Conservation (phyloP, 2,113 vertebrate species). For the Opisthocomus hoazin region DNA sequence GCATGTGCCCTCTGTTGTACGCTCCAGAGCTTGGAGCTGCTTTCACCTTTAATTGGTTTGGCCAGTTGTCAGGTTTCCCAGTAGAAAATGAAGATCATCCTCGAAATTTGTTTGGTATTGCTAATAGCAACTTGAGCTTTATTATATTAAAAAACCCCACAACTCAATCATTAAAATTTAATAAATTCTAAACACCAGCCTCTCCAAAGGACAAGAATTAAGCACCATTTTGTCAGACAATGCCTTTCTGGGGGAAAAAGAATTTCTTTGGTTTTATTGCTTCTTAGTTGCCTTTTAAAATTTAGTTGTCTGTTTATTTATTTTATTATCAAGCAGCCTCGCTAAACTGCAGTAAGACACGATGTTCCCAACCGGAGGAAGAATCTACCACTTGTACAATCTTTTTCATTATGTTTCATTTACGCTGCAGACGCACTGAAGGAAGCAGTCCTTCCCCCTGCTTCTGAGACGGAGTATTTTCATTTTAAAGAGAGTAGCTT, state of each 20-base stretch:
- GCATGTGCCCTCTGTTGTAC: not conserved
- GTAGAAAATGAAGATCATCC: not conserved
- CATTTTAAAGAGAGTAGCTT: not conserved
- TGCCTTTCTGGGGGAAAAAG: not conserved
- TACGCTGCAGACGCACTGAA: fast-evolving
- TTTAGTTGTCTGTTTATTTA: not conserved
- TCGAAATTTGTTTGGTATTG: not conserved
- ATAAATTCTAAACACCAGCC: not conserved
- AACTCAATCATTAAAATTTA: not conserved
- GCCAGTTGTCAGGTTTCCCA: not conserved
- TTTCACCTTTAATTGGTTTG: not conserved
- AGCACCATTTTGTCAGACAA: not conserved
- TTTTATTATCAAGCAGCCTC: not conserved
- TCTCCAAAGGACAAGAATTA: not conserved
- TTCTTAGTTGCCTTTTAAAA: not conserved
- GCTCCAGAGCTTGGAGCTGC: not conserved
- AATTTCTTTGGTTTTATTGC: not conserved
- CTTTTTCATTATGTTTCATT: not conserved
- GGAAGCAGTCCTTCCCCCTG: not conserved
- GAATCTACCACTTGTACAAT: not conserved
- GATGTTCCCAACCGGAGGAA: not conserved
- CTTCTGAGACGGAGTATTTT: not conserved
- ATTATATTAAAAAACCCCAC: not conserved
- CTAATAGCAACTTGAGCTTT: not conserved
- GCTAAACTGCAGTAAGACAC: not conserved